Conservation (phyloP, 2,113 vertebrate genomes). For the Chaetorhynchus papuensis region DNA sequence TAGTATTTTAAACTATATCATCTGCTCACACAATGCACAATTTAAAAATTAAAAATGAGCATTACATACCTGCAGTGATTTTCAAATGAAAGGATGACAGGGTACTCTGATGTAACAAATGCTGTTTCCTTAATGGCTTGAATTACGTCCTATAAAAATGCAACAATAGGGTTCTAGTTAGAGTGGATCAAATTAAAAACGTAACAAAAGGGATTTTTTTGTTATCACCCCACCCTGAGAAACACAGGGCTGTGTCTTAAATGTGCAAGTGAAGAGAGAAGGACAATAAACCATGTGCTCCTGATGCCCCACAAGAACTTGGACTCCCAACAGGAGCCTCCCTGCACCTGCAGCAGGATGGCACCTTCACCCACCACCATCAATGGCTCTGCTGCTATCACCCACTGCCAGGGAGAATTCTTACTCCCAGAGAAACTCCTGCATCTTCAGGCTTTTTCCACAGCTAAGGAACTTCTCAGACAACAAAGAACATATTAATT, state of each 20-base stretch:
- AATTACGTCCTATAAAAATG: conserved; percentile 88
- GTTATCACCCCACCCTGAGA: not conserved
- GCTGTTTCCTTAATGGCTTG: conserved; percentile 97
- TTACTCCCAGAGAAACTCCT: not conserved
- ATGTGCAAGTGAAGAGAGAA: not conserved
- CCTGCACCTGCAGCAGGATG: not conserved
- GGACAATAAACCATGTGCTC: not conserved
- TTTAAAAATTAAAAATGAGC: not conserved
- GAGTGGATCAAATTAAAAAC: not conserved
- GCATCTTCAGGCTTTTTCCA: not conserved
- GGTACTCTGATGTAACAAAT: conserved; percentile 92
- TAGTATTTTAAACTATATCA: not conserved
- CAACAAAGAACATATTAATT: not conserved
- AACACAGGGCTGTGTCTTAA: not conserved
- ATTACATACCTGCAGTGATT: conserved; percentile 93
- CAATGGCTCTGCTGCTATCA: not conserved
- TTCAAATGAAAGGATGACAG: conserved; percentile 98
- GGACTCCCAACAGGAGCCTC: too few species aligned
- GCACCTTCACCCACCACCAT: not conserved
- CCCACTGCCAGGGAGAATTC: not conserved
- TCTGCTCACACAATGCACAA: not conserved
- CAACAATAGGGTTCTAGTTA: conserved; percentile 3
- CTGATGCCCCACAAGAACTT: not conserved
- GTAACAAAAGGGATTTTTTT: not conserved
- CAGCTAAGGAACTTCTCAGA: not conserved